Base-by-base conservation (phyloP, 2,888 invertebrate species). In the Stenurella melanura region DNA sequence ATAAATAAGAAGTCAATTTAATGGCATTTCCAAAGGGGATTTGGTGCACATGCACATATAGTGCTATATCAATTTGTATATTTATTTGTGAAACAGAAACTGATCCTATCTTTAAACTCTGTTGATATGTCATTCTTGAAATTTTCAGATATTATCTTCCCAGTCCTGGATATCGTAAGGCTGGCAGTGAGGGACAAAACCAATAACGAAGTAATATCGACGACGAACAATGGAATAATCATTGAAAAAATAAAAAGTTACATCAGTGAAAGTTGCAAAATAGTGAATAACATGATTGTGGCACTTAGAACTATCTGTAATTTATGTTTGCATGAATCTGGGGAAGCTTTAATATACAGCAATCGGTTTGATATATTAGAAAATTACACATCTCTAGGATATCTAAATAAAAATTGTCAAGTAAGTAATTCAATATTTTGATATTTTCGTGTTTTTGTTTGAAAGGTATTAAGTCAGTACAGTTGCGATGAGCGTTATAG, bases 81-180 rank as follows among this genome's bases (percentile, higher is more conserved):
- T 26, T 26, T 3, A 26, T 26, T 26, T 26, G 21, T 26, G 21
- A 3, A 26, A 3, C 21, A 26, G 4, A 26, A 26, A 1, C 21
- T 26, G 4, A 26, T 26, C 4, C 21, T 26, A 4, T 26, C 21
- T 26, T 26, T 1, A 26, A 34, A 34, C 15, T 3, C 7, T 15
- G 30, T 57, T 56, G 15, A 19, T 5, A 42, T 42, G 42, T 9
- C 42, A 15, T 15, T 1, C n/a, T 50, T n/a, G 3, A 15, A 17
- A n/a, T 50, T 83, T 84, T 73, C 89, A 92, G 95, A 96, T 86
- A 92, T 94, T 80, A 91, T 97, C 0, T 97, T 98, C 87, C 98
- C 98, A 0, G 95, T 95, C 6, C 89, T 99, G 82, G 98, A 99
- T 87, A 91, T 98, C 6, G 92, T 97, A 15, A 92, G 98, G 81